Percentiles rank a stretch among this genome's conserved stretches.
Evolutionary conservation across 2,888 invertebrate genomes (phyloP).

Genomic region (Xestia ashworthii): DNA sequence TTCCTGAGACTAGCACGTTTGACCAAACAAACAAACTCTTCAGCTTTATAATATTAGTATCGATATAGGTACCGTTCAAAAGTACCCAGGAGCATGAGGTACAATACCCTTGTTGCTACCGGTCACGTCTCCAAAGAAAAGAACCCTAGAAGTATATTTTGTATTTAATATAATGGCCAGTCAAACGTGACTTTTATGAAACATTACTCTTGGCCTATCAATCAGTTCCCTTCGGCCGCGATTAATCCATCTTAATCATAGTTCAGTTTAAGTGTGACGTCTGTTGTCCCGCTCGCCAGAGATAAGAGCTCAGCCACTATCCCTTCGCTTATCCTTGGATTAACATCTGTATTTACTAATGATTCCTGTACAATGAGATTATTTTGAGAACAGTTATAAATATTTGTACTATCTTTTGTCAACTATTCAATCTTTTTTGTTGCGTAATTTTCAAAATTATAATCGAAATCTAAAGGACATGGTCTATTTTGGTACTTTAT

Average conservation of each 20-base stretch:
- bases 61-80: background rate
- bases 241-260: conserved; percentile 52
- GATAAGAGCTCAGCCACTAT: conserved; percentile 34
- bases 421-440: too few species aligned
- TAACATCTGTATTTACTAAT: conserved; percentile 25
- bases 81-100: background rate
- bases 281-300: conserved; percentile 26
- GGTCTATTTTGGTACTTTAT: too few species aligned
- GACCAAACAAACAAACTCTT: too few species aligned
- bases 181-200: conserved; percentile 39
- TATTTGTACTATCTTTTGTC: too few species aligned
- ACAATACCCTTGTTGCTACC: background rate
- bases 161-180: conserved; percentile 5
- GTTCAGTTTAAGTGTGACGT: conserved; percentile 38
- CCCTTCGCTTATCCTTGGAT: conserved; percentile 13
- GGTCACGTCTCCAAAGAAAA: conserved; percentile 4
- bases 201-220: conserved; percentile 28
- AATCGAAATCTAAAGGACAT: too few species aligned
- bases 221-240: conserved; percentile 24
- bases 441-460: too few species aligned
- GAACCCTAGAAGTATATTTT: background rate
- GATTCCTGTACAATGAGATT: background rate
- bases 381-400: background rate
- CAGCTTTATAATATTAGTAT: too few species aligned
- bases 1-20: too few species aligned